Conservation (phyloP, 2,113 vertebrate genomes). For the Himantopus leucocephalus region DNA sequence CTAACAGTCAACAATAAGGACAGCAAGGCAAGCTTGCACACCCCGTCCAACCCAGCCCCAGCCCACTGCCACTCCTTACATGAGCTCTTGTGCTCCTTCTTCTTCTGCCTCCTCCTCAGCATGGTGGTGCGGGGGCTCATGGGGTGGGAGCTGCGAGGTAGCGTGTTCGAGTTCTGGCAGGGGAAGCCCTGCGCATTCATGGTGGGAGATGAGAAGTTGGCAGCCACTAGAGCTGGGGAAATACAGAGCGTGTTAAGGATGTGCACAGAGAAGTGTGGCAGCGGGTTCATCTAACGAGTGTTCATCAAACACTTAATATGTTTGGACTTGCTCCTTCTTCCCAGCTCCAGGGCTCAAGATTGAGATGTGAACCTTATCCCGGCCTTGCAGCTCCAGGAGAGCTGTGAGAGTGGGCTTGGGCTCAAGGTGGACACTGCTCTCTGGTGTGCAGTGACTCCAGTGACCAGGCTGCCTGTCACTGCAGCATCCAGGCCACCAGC, state of each 20-base stretch:
- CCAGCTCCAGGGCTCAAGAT: neutral
- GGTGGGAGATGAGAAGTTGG: constrained; percentile 88
- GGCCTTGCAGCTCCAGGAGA: neutral
- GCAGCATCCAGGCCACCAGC: neutral
- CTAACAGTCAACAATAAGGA: neutral
- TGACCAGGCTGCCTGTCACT: neutral
- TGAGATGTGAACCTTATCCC: neutral
- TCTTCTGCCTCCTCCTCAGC: constrained; percentile 83
- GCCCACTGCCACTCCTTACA: constrained; percentile 72
- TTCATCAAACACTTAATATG: neutral
- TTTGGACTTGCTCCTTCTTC: neutral
- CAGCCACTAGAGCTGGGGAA: constrained; percentile 85
- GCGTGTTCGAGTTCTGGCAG: constrained; percentile 85
- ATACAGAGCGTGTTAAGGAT: neutral
- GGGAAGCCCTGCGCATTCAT: constrained; percentile 85
- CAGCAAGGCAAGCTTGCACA: neutral
- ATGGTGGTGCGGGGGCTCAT: constrained; percentile 86
- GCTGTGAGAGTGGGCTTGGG: neutral
- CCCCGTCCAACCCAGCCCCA: neutral
- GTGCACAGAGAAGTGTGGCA: neutral
- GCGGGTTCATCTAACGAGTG: neutral
- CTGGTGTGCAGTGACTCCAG: neutral
- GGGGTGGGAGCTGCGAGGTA: constrained; percentile 83
- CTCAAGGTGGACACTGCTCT: neutral
- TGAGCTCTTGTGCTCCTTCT: constrained; percentile 92